These are phyloP conservation scores for Hippoglossus hippoglossus DNA, from an alignment of 2,797 vertebrate species.

Conservation along the genomic window DNA sequence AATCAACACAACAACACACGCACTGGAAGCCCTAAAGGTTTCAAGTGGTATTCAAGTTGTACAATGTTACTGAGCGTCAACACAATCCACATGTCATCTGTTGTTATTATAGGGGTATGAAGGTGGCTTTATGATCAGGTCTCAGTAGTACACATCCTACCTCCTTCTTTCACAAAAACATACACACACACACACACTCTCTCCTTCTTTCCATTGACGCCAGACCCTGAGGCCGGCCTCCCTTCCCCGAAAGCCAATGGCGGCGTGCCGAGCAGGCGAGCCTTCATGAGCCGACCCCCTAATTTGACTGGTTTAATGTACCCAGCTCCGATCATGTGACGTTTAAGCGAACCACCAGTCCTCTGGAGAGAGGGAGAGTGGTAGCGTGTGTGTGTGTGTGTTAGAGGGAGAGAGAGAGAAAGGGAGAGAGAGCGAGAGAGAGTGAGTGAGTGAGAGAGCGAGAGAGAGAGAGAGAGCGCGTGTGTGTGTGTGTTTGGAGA, in stretches of 20 bases:
- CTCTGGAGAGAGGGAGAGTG: conserved; percentile 30
- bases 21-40: not conserved
- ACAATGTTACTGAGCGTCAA: not conserved
- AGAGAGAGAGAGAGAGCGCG: conserved; percentile 13
- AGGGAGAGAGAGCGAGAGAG: not conserved
- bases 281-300: conserved; percentile 88
- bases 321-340: conserved; percentile 80
- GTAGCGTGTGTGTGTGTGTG: not conserved
- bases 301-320: conserved; percentile 60
- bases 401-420: conserved; percentile 1
- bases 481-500: conserved; percentile 27
- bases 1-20: not conserved
- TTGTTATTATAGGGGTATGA: not conserved
- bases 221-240: conserved; percentile 60
- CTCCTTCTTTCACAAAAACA: not conserved
- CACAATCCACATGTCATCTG: not conserved
- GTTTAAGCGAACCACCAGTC: conserved; percentile 67
- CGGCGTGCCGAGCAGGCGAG: conserved; percentile 85
- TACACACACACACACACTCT: conserved; percentile 3
- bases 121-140: conserved; percentile 27
- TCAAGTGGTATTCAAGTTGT: not conserved
- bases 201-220: conserved; percentile 42
- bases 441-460: conserved; percentile 9
- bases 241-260: conserved; percentile 83
- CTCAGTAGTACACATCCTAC: not conserved